These are phyloP conservation scores for Himalopsyche anomala DNA, from an alignment of 2,888 invertebrate genomes.

Conservation along the genomic window DNA sequence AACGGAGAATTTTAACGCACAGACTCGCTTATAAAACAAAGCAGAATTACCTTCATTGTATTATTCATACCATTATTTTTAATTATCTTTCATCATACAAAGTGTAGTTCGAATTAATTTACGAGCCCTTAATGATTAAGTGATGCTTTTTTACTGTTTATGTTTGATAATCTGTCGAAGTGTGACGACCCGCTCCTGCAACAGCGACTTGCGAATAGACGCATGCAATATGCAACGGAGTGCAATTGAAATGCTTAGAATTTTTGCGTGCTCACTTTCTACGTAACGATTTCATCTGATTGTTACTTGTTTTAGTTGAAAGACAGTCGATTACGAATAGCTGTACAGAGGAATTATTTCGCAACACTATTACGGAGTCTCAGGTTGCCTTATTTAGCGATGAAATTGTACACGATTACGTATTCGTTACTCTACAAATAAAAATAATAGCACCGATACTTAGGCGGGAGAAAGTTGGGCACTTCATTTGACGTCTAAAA, in stretches of 20 bases:
- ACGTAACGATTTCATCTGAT: conserved; percentile 63
- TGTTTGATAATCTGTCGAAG: neutral
- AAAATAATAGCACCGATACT: conserved; percentile 48
- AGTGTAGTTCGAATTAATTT: too few species aligned
- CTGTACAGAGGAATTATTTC: conserved; percentile 62
- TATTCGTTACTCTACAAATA: conserved; percentile 52
- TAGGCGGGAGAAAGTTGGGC: conserved; percentile 53
- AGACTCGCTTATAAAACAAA: too few species aligned
- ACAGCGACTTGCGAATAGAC: conserved; percentile 45
- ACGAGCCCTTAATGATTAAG: too few species aligned
- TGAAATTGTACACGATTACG: conserved; percentile 63
- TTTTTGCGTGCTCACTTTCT: conserved; percentile 64
- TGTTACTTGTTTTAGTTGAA: conserved; percentile 62
- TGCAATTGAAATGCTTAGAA: conserved; percentile 58
- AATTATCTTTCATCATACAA: too few species aligned
- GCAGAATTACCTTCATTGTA: too few species aligned
- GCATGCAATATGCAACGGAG: conserved; percentile 60
- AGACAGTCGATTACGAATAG: conserved; percentile 63
- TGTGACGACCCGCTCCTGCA: neutral
- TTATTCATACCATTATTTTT: too few species aligned
- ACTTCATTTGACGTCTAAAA: neutral
- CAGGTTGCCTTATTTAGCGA: conserved; percentile 56
- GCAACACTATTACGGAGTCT: conserved; percentile 58
- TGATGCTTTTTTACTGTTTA: too few species aligned
- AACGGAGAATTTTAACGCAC: too few species aligned